Base-by-base conservation (phyloP, 2,113 vertebrate species). In the Urocynchramus pylzowi region DNA sequence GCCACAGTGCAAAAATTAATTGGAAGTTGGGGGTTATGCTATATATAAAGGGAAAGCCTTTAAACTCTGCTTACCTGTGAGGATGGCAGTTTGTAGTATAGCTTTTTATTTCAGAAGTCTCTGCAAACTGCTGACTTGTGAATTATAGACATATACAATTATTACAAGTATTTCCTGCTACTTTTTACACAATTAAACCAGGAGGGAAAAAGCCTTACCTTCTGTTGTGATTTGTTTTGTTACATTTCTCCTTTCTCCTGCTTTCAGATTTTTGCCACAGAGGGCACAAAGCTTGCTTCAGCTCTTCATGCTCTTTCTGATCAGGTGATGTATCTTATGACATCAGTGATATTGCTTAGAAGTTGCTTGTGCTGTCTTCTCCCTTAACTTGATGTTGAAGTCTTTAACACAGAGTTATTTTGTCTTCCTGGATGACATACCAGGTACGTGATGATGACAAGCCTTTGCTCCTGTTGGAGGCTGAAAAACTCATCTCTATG, bases 401-500 rank as follows among this genome's bases (percentile, higher is more conserved):
- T 52, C 37, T 74, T 49, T 87, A 70, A 71, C 49, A 60, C 65
- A 76, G 76, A 68, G 7, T 93, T 76, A 4, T 50, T 94, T 65
- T 95, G 77, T 96, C 33, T 90, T 89, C 49, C 39, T 88, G 56
- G 96, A 91, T 88, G 84, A 49, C 3, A 1, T 94, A 96, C 94
- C 98, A 99, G 99, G 98, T 99, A 95, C 97, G 97, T 59, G 97
- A 98, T 78, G 99, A 99, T 74, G 98, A 99, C 80, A 99, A 98
- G 97, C 95, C 98, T 85, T 93, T 97, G 89, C 97, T 99, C 97
- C 96, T 98, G 71, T 89, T 98, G 93, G 99, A 99, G 98, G 98
- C 98, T 92, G 99, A 99, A 97, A 99, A 99, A 92, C 98, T 99
- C 93, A 92, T 98, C 92, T 97, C 98, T 22, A 80, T 98, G 6